Percentiles rank a stretch among this genome's conserved stretches.
These are phyloP conservation scores for Yponomeuta sedellus DNA, from an alignment of 2,888 invertebrate genomes.

Conservation along the genomic window DNA sequence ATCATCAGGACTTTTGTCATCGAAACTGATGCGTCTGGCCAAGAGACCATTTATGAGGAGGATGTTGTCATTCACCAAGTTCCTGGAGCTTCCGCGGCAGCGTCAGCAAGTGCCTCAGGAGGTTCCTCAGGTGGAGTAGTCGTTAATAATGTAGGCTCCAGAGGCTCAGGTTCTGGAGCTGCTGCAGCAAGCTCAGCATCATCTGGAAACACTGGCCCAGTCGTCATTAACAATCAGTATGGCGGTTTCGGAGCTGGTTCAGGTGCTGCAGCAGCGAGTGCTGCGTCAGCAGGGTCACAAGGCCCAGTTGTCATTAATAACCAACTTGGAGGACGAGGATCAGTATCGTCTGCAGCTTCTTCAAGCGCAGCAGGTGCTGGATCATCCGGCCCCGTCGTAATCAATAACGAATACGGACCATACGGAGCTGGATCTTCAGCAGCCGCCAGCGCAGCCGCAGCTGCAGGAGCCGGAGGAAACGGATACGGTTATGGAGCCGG, in stretches of 20 bases:
- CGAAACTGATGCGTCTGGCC: conserved; percentile 36
- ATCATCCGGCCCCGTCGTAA: neutral
- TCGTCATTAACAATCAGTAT: neutral
- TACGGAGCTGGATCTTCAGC: conserved; percentile 5
- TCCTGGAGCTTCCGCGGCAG: conserved; percentile 14
- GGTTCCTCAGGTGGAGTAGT: neutral
- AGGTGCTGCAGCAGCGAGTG: neutral
- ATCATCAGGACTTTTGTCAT: conserved; percentile 34
- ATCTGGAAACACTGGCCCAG: neutral
- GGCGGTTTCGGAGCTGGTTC: neutral
- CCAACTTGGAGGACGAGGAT: neutral
- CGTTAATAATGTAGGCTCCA: neutral
- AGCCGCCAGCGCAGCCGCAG: conserved; percentile 4
- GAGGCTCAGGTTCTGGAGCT: neutral
- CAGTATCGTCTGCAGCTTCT: neutral
- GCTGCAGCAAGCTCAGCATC: conserved; percentile 13
- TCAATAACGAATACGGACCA: conserved; percentile 4
- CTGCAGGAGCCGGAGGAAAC: conserved; percentile 6
- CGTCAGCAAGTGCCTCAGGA: conserved; percentile 11
- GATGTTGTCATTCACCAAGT: conserved; percentile 31
- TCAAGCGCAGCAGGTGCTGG: conserved; percentile 1
- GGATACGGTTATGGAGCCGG: conserved; percentile 2
- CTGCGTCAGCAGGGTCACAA: neutral
- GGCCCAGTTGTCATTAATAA: conserved; percentile 6
- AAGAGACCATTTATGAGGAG: conserved; percentile 42